Evolutionary conservation across 2,113 vertebrate genomes (phyloP), one percentile per base, ranked within the genome.

Genomic region (Phoxinus phoxinus): DNA sequence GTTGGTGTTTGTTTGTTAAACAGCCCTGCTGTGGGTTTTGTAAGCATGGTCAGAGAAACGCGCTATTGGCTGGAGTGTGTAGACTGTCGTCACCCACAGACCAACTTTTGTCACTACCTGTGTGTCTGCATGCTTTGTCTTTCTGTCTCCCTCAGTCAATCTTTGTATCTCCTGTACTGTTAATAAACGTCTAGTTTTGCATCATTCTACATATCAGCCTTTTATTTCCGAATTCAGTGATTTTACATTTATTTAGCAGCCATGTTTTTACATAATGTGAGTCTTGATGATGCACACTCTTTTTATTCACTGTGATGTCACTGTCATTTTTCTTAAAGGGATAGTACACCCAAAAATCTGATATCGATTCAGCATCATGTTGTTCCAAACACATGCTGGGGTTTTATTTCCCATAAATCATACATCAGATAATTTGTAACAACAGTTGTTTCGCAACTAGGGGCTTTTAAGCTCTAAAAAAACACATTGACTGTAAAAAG

Each of bases 1-100:
- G 96, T 96, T 74, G 90, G 84, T 88, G 13, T 25, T 30, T 87
- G 25, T 27, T 25, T 81, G 19, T 59, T 76, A n/a, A 8, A 32
- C 51, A 27, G 19, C 61, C 61, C 25, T 30, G 73, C 32, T n/a
- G 41, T 13, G 21, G 17, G n/a, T 69, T 75, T 53, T 1, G n/a
- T 53, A 35, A 65, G 53, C 82, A 84, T n/a, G 6, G 27, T 44
- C 58, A 69, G 59, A 51, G 46, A 51, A 41, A 69, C 69, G 4
- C 5, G 4, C 13, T 51, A 51, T 69, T 76, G 46, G 32, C 12
- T 19, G 53, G 51, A 63, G 83, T n/a, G 15, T 53, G 27, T 58
- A 53, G 19, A 53, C 65, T 37, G 56, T 13, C 4, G 2, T 21
- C 30, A 51, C 46, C n/a, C 74, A 21, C 74, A 53, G 15, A 76